phyloP scores from a whole-genome alignment of 2,888 invertebrate genomes.

The Lutraria lutraria region DNA sequence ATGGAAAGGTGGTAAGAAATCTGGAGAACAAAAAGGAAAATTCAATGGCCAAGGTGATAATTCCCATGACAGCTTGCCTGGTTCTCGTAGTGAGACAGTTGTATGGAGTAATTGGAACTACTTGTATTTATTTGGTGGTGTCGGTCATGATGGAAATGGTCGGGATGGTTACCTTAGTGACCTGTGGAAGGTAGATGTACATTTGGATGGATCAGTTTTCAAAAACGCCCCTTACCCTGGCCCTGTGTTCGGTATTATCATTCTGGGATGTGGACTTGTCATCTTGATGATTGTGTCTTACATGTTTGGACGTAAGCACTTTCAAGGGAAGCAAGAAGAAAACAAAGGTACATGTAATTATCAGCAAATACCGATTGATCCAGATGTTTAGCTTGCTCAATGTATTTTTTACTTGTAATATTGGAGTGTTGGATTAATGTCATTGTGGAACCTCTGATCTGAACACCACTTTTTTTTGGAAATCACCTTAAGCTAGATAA shows the following conservation, averaged over 20 bases:
- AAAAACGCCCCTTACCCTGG: constrained; percentile 51
- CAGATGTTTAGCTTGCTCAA: constrained; percentile 4
- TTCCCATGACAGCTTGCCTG: constrained; percentile 66
- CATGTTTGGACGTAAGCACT: constrained; percentile 45
- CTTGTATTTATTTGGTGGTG: constrained; percentile 77
- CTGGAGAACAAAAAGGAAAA: constrained; percentile 70
- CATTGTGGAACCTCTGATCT: too few species aligned
- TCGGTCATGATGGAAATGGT: constrained; percentile 75
- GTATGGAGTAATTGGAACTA: constrained; percentile 61
- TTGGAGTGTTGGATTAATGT: too few species aligned
- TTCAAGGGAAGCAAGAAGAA: constrained; percentile 10
- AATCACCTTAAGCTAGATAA: too few species aligned
- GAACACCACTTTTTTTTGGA: too few species aligned
- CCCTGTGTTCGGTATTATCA: constrained; percentile 60
- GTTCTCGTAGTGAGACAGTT: constrained; percentile 74
- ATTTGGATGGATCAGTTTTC: constrained; percentile 52
- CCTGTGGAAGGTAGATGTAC: constrained; percentile 76
- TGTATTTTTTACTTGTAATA: not conserved
- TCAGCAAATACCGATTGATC: not conserved
- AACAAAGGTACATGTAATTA: constrained; percentile 28
- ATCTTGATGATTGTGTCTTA: constrained; percentile 40
- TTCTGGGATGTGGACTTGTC: constrained; percentile 52
- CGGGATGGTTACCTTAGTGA: constrained; percentile 78
- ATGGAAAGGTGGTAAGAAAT: constrained; percentile 76
- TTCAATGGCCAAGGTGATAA: constrained; percentile 65